Evolutionary conservation across 30 jellyfish, hydroid and myxozoan genomes (phyloP), one percentile per base, ranked within the genome.

Genomic region (Catostylus mosaicus): DNA sequence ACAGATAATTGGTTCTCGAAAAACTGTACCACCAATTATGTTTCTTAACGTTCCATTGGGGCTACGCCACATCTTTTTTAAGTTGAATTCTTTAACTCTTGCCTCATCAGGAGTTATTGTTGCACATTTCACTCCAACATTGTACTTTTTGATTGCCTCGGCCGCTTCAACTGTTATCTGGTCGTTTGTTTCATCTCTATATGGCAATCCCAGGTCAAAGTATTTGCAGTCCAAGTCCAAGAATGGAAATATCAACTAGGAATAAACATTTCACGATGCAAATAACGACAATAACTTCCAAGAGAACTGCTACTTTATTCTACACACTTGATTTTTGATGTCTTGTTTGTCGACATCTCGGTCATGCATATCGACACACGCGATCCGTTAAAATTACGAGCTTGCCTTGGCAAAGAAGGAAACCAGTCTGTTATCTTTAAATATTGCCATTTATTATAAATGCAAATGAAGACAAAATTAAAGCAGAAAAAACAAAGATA

Each of bases 51-150:
- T 90, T 51, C 99, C 99, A 81, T 95, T 95, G 18, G 99, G 99
- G 51, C 98, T 89, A 62, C 87, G 89, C 99, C 99, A 95, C 99
- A 95, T 95, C 63, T 90, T 71, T 61, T 90, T 95, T 79, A 95
- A 73, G 20, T 90, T 90, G 91, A 95, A 95, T 82, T 95, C 99
- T 48, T 86, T 89, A 40, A 95, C 98, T 22, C 99, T 88, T 29
- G 91, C 98, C 69, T 95, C 99, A 63, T 95, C 99, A 2, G 99
- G 99, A 27, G 99, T 95, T 77, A 95, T 95, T 31, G 99, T 95
- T 12, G 99, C 99, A 82, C 99, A 95, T 87, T 95, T 95, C 37
- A 95, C 82, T 18, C 99, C 99, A 67, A 95, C 99, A 43, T 95
- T 86, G 67, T 89, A 90, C 47, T 79, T 78, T 69, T 91, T 80